Percentiles rank a stretch among this genome's conserved stretches.
Evolutionary conservation across 1,140 invertebrate genomes (phyloP).

Genomic region (Cydia fagiglandana): DNA sequence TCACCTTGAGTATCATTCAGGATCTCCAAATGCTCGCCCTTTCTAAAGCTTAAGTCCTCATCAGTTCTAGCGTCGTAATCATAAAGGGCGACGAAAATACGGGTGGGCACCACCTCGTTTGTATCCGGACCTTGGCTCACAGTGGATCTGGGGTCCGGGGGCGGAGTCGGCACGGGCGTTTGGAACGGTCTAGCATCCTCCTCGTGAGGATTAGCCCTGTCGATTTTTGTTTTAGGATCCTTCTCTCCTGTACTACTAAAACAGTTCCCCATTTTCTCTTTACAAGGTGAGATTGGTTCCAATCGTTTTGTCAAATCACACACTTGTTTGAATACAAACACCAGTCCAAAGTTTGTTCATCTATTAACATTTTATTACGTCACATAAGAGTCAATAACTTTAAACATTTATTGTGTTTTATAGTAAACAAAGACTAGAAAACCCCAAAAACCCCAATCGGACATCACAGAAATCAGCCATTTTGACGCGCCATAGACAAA

Average conservation of each 20-base stretch:
- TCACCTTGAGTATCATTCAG: conserved; percentile 98
- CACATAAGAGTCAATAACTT: conserved; percentile 68
- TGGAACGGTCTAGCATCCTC: conserved; percentile 82
- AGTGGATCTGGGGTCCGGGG: conserved; percentile 81
- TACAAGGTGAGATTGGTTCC: conserved; percentile 76
- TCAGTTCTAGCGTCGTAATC: conserved; percentile 99
- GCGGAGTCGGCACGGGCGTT: conserved; percentile 82
- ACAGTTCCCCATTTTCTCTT: conserved; percentile 85
- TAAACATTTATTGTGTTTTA: conserved; percentile 66
- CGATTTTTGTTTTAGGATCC: conserved; percentile 83
- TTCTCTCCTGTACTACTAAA: conserved; percentile 84
- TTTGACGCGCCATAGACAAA: conserved; percentile 71
- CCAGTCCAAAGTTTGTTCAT: conserved; percentile 64
- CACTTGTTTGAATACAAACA: conserved; percentile 67
- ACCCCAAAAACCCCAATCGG: conserved; percentile 67
- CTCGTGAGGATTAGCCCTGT: conserved; percentile 81
- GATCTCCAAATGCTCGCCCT: conserved; percentile 98
- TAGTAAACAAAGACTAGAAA: conserved; percentile 76
- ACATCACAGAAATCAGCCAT: conserved; percentile 73
- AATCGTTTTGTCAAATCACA: conserved; percentile 77
- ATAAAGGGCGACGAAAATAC: conserved; percentile 98
- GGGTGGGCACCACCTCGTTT: conserved; percentile 82
- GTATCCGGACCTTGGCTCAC: conserved; percentile 72
- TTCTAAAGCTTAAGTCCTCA: conserved; percentile 98
- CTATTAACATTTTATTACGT: conserved; percentile 76